Conservation (phyloP, 2,888 invertebrate species). For the Volucella inflata region DNA sequence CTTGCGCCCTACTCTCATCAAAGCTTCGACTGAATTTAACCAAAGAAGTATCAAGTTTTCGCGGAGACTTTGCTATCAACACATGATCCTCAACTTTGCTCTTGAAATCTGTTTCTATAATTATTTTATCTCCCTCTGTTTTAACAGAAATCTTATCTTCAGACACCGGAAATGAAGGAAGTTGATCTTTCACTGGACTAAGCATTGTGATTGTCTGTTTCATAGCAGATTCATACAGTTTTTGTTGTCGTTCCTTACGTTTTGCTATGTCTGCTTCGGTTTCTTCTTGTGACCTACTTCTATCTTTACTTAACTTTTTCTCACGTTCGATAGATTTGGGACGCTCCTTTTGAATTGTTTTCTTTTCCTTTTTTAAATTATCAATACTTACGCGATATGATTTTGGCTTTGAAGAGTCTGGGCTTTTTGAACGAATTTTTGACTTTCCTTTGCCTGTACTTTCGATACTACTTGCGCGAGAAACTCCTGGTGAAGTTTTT, state of each 20-base stretch:
- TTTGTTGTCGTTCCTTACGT: conserved; percentile 90
- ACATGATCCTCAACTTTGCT: conserved; percentile 91
- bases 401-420: conserved; percentile 80
- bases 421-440: conserved; percentile 77
- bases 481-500: conserved; percentile 83
- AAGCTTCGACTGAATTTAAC: conserved; percentile 87
- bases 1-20: conserved; percentile 86
- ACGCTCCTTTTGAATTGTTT: conserved; percentile 87
- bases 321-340: conserved; percentile 88
- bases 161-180: conserved; percentile 89
- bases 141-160: conserved; percentile 90
- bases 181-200: conserved; percentile 89
- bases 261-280: conserved; percentile 88
- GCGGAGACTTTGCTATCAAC: conserved; percentile 90
- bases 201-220: conserved; percentile 90
- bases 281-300: conserved; percentile 89
- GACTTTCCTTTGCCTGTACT: conserved; percentile 82
- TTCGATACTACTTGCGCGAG: conserved; percentile 83
- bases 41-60: conserved; percentile 87
- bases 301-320: conserved; percentile 84
- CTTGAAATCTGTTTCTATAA: conserved; percentile 89
- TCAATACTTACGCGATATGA: conserved; percentile 84
- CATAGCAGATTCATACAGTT: conserved; percentile 90
- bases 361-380: conserved; percentile 82
- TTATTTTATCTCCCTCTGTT: conserved; percentile 88